These are phyloP conservation scores for Pocillopora meandrina DNA, from an alignment of 92 coral and sea anemone species.

Conservation along the genomic window DNA sequence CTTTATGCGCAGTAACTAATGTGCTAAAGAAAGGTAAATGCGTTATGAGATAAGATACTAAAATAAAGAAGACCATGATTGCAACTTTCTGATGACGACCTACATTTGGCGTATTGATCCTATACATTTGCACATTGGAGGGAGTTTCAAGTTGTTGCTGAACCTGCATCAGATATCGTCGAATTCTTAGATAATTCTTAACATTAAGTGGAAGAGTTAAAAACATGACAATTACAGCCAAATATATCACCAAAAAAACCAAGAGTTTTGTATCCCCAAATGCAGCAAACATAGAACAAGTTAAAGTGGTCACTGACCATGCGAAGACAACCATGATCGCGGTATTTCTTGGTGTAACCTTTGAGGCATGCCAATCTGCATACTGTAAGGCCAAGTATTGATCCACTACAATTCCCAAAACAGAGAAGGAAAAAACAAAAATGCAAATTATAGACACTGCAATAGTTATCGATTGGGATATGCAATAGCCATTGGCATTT, in stretches of 20 bases:
- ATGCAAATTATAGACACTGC: background rate
- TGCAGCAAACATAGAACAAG: background rate
- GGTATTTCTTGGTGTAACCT: background rate
- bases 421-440: background rate
- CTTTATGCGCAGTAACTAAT: background rate
- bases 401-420: slow-evolving; percentile 5
- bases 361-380: background rate
- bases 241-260: background rate
- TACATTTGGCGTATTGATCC: background rate
- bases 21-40: slow-evolving; percentile 16
- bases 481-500: background rate
- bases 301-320: background rate
- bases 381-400: background rate
- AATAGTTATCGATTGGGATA: background rate
- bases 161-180: slow-evolving; percentile 6
- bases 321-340: background rate
- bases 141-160: slow-evolving; percentile 25
- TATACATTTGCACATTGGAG: background rate
- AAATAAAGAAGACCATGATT: background rate
- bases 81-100: slow-evolving; percentile 4
- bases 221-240: background rate
- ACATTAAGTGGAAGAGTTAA: background rate
- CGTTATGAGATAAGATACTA: background rate
- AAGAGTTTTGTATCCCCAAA: background rate
- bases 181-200: slow-evolving; percentile 13